These are phyloP conservation scores for Rhadina sibilatrix DNA, from an alignment of 2,113 vertebrate genomes.

Conservation along the genomic window DNA sequence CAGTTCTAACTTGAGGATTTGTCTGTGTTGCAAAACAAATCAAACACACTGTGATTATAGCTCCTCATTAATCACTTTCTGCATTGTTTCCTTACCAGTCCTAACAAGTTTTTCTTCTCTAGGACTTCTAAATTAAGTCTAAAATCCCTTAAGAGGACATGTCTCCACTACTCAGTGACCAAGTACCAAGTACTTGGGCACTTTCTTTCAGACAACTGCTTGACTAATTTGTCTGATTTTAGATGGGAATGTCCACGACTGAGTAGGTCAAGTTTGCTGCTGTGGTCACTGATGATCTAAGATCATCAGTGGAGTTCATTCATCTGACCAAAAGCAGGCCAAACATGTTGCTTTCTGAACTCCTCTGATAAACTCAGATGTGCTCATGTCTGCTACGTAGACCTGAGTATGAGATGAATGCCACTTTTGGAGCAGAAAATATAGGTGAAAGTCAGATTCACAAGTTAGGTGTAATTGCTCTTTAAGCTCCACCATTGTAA, in stretches of 20 bases:
- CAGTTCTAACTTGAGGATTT: constrained; percentile 11
- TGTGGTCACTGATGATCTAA: background rate
- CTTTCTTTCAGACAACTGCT: background rate
- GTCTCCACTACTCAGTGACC: background rate
- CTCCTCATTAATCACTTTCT: constrained; percentile 39
- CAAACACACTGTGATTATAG: background rate
- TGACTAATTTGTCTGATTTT: background rate
- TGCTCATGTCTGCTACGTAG: background rate
- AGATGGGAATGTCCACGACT: background rate
- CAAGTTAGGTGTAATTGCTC: background rate
- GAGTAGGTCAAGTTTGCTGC: background rate
- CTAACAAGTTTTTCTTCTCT: background rate
- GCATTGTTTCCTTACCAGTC: background rate
- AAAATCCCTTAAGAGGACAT: background rate
- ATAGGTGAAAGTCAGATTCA: background rate
- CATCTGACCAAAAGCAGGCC: background rate
- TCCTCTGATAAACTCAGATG: background rate
- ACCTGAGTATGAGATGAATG: background rate
- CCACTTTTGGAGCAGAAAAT: background rate
- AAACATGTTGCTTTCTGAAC: background rate
- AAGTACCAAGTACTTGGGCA: no score
- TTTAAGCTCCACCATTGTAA: background rate
- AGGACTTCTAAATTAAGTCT: background rate
- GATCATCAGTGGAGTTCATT: background rate
- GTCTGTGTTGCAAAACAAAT: constrained; percentile 29